Evolutionary conservation across 2,113 vertebrate species (phyloP).

Genomic region (Labrus mixtus): DNA sequence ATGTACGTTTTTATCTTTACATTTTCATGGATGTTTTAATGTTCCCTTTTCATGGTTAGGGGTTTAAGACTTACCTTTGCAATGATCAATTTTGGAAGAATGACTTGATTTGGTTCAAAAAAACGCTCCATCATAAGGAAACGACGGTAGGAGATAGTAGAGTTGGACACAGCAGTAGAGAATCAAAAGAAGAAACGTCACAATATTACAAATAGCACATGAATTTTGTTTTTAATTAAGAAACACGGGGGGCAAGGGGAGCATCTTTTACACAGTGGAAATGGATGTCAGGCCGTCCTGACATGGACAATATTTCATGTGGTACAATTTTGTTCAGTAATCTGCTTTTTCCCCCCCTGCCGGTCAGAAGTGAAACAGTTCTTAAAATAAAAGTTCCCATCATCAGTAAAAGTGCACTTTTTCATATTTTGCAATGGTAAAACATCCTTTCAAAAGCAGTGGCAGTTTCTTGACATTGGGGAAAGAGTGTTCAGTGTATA

Average conservation of each 20-base stretch:
- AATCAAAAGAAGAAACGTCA: slow-evolving; percentile 37
- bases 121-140: background rate
- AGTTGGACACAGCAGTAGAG: background rate
- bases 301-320: slow-evolving; percentile 54
- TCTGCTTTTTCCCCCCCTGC: slow-evolving; percentile 19
- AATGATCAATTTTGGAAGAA: slow-evolving; percentile 27
- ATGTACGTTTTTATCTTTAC: slow-evolving; percentile 6
- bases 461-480: slow-evolving; percentile 21
- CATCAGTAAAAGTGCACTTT: slow-evolving; percentile 55
- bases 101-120: slow-evolving; percentile 3
- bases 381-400: slow-evolving; percentile 20
- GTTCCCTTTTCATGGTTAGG: background rate
- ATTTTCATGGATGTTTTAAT: background rate
- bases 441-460: slow-evolving; percentile 26
- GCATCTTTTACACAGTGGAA: slow-evolving; percentile 59
- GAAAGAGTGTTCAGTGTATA: slow-evolving; percentile 21
- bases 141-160: background rate
- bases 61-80: slow-evolving; percentile 6
- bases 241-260: slow-evolving; percentile 70
- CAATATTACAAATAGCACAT: slow-evolving; percentile 79
- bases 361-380: slow-evolving; percentile 49
- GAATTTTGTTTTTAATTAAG: slow-evolving; percentile 83
- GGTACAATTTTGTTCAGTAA: slow-evolving; percentile 50
- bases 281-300: slow-evolving; percentile 48
- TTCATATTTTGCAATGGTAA: slow-evolving; percentile 38